These are phyloP conservation scores for Aegotheles bennettii DNA, from an alignment of 2,113 vertebrate genomes.

Conservation along the genomic window DNA sequence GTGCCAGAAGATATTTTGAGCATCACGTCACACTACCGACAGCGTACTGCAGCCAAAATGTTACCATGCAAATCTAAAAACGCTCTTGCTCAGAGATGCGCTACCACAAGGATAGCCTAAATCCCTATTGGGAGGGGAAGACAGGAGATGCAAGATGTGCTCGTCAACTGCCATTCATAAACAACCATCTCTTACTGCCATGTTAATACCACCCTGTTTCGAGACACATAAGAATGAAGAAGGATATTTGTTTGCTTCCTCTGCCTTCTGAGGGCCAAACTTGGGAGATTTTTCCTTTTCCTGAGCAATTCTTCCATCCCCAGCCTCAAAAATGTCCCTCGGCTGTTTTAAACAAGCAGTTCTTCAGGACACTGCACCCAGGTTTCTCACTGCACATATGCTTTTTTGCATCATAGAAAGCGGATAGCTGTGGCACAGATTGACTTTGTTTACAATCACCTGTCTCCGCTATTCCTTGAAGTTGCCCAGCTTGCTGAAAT, in stretches of 20 bases:
- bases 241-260: not conserved
- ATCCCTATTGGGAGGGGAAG: not conserved
- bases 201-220: not conserved
- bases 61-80: slow-evolving; percentile 27
- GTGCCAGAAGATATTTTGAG: slow-evolving; percentile 45
- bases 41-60: slow-evolving; percentile 3
- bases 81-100: not conserved
- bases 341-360: slow-evolving; percentile 11
- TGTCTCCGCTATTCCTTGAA: slow-evolving; percentile 59
- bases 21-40: slow-evolving; percentile 16
- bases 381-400: not conserved
- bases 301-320: not conserved
- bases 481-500: slow-evolving; percentile 82
- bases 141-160: not conserved
- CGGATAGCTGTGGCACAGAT: not conserved
- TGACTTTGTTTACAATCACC: not conserved
- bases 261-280: not conserved
- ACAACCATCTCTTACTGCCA: not conserved
- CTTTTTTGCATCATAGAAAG: not conserved
- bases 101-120: not conserved
- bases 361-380: not conserved
- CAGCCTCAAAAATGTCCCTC: not conserved
- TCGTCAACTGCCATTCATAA: not conserved
- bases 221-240: not conserved
- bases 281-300: not conserved